Evolutionary conservation across 2,113 vertebrate species (phyloP).

Genomic region (Melanerpes formicivorus): DNA sequence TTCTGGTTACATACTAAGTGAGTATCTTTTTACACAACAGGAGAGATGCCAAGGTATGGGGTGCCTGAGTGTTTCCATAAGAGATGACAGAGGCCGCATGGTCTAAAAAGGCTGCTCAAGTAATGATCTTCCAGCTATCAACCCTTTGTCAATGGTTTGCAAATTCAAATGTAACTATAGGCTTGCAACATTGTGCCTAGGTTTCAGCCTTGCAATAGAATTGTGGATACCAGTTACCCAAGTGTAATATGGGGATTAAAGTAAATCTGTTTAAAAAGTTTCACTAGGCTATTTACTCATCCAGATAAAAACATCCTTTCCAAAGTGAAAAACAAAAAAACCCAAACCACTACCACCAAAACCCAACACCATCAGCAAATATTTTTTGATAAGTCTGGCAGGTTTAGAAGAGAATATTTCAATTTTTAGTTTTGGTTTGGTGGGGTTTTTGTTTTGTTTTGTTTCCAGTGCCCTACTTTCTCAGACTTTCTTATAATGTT

Average conservation of each 20-base stretch:
- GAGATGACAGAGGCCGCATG: accelerated
- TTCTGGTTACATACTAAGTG: accelerated
- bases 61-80: not conserved
- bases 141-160: not conserved
- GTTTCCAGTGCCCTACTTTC: slow-evolving; percentile 36
- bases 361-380: not conserved
- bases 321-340: not conserved
- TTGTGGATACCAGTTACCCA: not conserved
- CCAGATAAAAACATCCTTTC: not conserved
- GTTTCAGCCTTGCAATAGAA: not conserved
- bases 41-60: accelerated
- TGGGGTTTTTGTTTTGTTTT: too few relatives aligned
- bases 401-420: slow-evolving; percentile 8
- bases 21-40: not conserved
- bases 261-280: not conserved
- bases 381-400: slow-evolving; percentile 8
- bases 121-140: not conserved
- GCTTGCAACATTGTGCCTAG: not conserved
- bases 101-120: not conserved
- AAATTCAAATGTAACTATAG: not conserved
- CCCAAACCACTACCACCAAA: too few relatives aligned
- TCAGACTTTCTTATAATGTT: not conserved
- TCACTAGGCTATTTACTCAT: not conserved
- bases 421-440: not conserved
- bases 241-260: not conserved